A percentile compares a stretch with the other conserved stretches of the same genome.
Conservation (phyloP, 2,888 invertebrate genomes). For the Teleogryllus oceanicus region DNA sequence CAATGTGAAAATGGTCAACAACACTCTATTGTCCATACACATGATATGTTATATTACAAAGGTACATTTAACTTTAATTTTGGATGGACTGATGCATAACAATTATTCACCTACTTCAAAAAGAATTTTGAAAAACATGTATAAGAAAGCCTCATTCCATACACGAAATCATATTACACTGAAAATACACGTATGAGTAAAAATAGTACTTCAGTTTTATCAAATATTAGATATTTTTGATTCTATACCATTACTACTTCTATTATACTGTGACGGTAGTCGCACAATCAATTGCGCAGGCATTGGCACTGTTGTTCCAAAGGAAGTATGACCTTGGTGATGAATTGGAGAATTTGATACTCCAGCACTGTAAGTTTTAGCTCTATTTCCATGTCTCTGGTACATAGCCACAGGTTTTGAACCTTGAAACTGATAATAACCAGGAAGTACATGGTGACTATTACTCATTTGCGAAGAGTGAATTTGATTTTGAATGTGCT, state of each 20-base stretch:
- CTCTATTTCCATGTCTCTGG: not conserved
- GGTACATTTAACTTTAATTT: too few species aligned
- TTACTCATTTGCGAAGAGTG: not conserved
- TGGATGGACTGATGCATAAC: too few species aligned
- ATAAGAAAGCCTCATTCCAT: too few species aligned
- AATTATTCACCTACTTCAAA: too few species aligned
- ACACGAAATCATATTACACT: too few species aligned
- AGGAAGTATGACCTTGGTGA: not conserved
- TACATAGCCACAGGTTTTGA: conserved; percentile 18
- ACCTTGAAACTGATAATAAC: conserved; percentile 18
- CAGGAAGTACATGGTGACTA: conserved; percentile 21
- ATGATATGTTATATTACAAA: too few species aligned
- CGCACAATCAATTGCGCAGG: conserved; percentile 46
- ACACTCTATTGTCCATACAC: too few species aligned
- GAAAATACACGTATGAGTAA: too few species aligned
- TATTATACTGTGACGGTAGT: conserved; percentile 41
- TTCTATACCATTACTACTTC: conserved; percentile 28
- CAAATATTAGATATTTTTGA: conserved; percentile 35
- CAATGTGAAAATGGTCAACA: too few species aligned
- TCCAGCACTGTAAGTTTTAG: not conserved
- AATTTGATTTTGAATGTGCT: not conserved
- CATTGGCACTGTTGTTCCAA: not conserved
- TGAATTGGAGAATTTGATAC: not conserved
- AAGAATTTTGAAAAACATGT: too few species aligned
- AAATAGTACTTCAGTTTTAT: not conserved